Conservation (phyloP, 1,140 invertebrate genomes). For the Pygmarrhopalites habei region DNA sequence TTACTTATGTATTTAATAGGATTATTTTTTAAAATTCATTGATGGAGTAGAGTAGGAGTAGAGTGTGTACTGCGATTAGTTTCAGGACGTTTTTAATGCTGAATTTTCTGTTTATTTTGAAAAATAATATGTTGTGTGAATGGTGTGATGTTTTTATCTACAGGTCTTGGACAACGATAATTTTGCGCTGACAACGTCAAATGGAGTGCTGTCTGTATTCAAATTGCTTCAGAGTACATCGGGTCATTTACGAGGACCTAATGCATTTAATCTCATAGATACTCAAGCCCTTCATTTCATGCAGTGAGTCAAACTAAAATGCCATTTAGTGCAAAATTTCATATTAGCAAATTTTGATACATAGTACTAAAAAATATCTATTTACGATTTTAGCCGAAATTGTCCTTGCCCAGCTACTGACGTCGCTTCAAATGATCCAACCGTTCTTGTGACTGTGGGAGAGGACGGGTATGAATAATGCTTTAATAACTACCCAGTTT, state of each 20-base stretch:
- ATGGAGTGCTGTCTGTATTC: constrained; percentile 2
- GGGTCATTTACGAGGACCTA: neutral
- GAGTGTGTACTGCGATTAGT: no score
- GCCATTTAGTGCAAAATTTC: no score
- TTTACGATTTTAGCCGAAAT: neutral
- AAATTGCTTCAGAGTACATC: neutral
- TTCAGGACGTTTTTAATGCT: neutral
- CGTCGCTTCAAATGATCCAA: constrained; percentile 9
- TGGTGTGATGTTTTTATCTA: neutral
- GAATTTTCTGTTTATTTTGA: neutral
- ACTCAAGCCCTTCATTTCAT: neutral
- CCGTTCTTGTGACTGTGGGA: constrained; percentile 25
- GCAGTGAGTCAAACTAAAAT: no score
- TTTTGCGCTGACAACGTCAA: constrained; percentile 11
- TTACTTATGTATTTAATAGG: neutral
- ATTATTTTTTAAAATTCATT: no score
- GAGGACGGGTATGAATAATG: no score
- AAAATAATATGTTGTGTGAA: neutral
- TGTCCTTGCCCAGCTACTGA: constrained; percentile 19
- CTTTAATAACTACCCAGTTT: no score
- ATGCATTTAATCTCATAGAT: neutral
- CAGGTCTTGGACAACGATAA: constrained; percentile 9
- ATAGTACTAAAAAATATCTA: no score
- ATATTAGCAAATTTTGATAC: no score
- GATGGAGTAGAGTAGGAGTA: no score